Conservation (phyloP, 2,888 invertebrate genomes). For the Rhyacophila evoluta region DNA sequence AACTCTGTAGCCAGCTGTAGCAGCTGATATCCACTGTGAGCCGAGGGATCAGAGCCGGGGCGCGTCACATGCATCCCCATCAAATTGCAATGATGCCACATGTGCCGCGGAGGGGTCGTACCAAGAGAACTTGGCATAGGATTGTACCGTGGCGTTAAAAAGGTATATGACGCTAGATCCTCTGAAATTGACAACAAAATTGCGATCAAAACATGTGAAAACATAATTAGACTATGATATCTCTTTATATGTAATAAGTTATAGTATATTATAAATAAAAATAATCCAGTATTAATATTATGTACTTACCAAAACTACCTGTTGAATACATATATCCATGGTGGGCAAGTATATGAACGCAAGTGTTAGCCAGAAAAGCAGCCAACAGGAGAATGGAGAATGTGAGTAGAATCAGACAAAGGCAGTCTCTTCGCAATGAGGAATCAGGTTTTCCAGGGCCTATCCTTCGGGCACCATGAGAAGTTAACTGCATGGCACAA, state of each 20-base stretch:
- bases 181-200: constrained; percentile 70
- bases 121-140: constrained; percentile 72
- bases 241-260: no score
- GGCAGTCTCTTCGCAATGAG: constrained; percentile 67
- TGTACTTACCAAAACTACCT: constrained; percentile 88
- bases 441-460: constrained; percentile 58
- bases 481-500: constrained; percentile 80
- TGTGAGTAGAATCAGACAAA: constrained; percentile 72
- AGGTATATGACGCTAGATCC: constrained; percentile 77
- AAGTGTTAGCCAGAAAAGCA: constrained; percentile 85
- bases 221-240: no score
- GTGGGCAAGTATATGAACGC: constrained; percentile 81
- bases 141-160: constrained; percentile 75
- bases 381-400: constrained; percentile 80
- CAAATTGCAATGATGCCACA: constrained; percentile 78
- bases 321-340: constrained; percentile 82
- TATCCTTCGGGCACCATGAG: constrained; percentile 75
- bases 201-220: no score
- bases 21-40: constrained; percentile 85
- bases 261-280: no score
- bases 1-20: constrained; percentile 88
- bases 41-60: constrained; percentile 69
- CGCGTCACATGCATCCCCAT: constrained; percentile 77
- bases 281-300: no score
- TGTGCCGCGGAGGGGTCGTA: constrained; percentile 68